Evolutionary conservation across 1,140 invertebrate genomes (phyloP), one percentile per base, ranked within the genome.

Genomic region (Lepeophtheirus salmonis): DNA sequence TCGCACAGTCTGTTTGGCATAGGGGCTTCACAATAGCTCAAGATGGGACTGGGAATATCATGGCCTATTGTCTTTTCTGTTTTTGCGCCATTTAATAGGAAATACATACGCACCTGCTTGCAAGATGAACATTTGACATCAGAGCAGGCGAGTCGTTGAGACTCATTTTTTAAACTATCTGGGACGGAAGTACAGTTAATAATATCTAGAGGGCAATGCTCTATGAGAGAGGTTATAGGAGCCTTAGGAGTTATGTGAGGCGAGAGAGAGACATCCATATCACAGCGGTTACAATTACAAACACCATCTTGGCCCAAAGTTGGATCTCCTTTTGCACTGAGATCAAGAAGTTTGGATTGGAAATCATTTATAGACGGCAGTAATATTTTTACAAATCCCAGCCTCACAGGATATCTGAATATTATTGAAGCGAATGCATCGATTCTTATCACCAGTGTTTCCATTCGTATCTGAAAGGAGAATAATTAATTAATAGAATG

Each of bases 331-430:
- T 6, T 6, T n/a, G 6, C 30, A 6, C 6, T 41, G 6, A 41
- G 30, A 41, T 41, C 30, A 6, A 41, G 30, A 41, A 41, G 30
- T n/a, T n/a, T 41, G 6, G 30, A 41, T 41, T 41, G 6, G 30
- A 41, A 41, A 41, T 52, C 21, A 30, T 17, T 57, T 30, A 25
- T 57, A 57, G 10, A 57, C 55, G 3, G 17, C 23, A 2, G 13
- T 26, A 2, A 57, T 30, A 30, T 57, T 57, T 23, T 57, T 57
- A 25, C 55, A 57, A 26, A 57, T 41, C 10, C 55, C 55, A 41
- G 23, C 17, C 55, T 24, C 25, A 25, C 55, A 57, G 22, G 55
- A 57, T 26, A 57, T 57, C 21, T 26, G 23, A 30, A 26, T 41
- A 57, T 57, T 23, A 48, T 57, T 57, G 55, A 57, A 57, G 16